A percentile compares a stretch with the other conserved stretches of the same genome.
phyloP scores from a whole-genome alignment of 2,113 vertebrate genomes.

The Nyctereutes procyonoides region DNA sequence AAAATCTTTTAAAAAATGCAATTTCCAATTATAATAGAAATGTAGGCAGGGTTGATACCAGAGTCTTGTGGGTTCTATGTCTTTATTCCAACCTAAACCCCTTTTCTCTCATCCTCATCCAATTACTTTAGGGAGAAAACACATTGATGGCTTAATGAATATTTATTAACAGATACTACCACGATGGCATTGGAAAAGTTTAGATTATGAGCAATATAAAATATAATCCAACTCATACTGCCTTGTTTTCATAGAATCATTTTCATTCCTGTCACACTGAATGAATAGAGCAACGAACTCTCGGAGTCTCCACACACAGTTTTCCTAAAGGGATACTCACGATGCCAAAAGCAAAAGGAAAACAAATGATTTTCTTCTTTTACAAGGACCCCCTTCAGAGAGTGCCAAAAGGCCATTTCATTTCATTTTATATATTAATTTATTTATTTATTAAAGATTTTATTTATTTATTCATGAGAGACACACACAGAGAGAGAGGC shows the following conservation, averaged over 20 bases:
- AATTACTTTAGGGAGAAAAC: slow-evolving; percentile 1
- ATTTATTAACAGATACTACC: slow-evolving; percentile 27
- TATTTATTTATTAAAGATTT: too few species aligned
- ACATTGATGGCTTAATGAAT: slow-evolving; percentile 16
- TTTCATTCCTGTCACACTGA: slow-evolving; percentile 71
- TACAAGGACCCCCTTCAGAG: not conserved
- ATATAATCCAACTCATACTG: not conserved
- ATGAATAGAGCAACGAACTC: slow-evolving; percentile 63
- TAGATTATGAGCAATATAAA: slow-evolving; percentile 47
- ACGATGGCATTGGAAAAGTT: not conserved
- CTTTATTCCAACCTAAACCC: not conserved
- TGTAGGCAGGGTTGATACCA: not conserved
- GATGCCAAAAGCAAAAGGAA: slow-evolving; percentile 70
- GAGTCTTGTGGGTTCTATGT: not conserved
- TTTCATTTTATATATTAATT: not conserved
- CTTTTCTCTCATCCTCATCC: not conserved
- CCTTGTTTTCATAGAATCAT: slow-evolving; percentile 54
- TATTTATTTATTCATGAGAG: too few species aligned
- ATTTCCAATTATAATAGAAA: not conserved
- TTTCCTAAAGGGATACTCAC: slow-evolving; percentile 68
- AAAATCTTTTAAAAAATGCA: too few species aligned
- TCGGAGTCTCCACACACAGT: slow-evolving; percentile 34
- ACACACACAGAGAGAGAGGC: too few species aligned
- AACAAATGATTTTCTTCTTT: slow-evolving; percentile 64
- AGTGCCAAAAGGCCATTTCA: slow-evolving; percentile 46